Base-by-base conservation (phyloP, 1,140 invertebrate species). In the Achroia grisella region DNA sequence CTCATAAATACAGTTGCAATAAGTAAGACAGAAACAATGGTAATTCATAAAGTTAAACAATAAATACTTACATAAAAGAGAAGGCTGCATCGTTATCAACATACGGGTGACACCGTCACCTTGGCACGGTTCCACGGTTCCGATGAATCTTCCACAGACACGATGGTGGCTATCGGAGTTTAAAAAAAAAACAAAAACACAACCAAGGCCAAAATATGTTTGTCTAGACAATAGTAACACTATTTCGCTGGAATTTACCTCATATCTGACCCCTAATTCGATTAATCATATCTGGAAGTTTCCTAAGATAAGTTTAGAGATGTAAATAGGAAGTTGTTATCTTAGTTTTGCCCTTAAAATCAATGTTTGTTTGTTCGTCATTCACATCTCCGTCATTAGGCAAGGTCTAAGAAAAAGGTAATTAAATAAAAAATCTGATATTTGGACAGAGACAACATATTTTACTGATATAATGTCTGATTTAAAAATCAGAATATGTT, bases 101-200 rank as follows among this genome's bases (percentile, higher is more conserved):
- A 79, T 79, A 79, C 75, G 78, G 75, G 77, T 62, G 55, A 33
- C 42, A 36, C 51, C 44, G 44, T 64, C 49, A 58, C 77, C 77
- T 79, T 79, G 77, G 62, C 77, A 63, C 62, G 58, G 48, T 65
- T 76, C 34, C 77, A 63, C 62, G 58, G 48, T 65, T 76, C 34
- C 33, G 36, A 44, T 44, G 47, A 52, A 67, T 15, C 67, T 56
- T 60, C 52, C 57, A 58, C 56, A 44, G 58, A 54, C 62, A 67
- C 60, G 17, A 23, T 23, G 17, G 17, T 23, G 17, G 17, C 67
- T 71, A 66, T 60, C 71, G 69, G 35, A 43, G n/a, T 8, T 44
- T 52, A 62, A 54, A 65, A 61, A 23, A 23, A 23, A 23, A 23
- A 23, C 17, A 23, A 53, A 57, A 66, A 51, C 47, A 44, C 10